Base-by-base conservation (phyloP, 2,888 invertebrate genomes). In the Dexiosoma caninum region DNA sequence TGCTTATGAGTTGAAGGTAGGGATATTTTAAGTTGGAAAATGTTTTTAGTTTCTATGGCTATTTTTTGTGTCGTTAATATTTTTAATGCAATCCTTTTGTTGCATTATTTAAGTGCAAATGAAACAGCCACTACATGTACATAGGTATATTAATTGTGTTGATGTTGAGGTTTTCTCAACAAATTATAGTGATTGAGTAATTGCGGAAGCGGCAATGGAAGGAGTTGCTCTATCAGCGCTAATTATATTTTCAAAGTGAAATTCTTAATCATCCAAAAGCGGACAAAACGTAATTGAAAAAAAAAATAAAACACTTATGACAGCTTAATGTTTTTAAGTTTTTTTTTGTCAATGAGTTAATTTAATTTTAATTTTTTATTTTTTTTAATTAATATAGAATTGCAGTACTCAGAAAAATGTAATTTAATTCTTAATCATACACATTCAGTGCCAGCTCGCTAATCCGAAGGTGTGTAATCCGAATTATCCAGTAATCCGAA, bases 11-110 rank as follows among this genome's bases (percentile, higher is more conserved):
- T 27, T 19, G 14, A 44, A 53, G 7, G 44, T 37, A 6, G 19
- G 9, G 19, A 2, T 30, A 6, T 23, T 32, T 19, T 8, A 23
- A 32, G 6, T 19, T 72, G 3, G 46, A n/a, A n/a, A n/a, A n/a
- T 59, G 30, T 40, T 44, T 60, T 9, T 21, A 21, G 49, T 66
- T 49, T 32, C 10, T 40, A 37, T 60, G 16, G 30, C 30, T 49
- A 32, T 35, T 66, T 49, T 40, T 12, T 57, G 19, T 40, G 57
- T 55, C 46, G 53, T 60, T 55, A 77, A 62, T 49, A 46, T 70
- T 67, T 60, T 60, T 60, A 67, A 46, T 71, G 66, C 9, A 59
- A n/a, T 10, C 44, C n/a, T 67, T 78, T 78, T 72, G 51, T 67
- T 60, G 60, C 40, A 57, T 40, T 57, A 21, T n/a, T 62, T 51